Conservation (phyloP, 1,140 invertebrate species). For the Leptonema lineaticorne region DNA sequence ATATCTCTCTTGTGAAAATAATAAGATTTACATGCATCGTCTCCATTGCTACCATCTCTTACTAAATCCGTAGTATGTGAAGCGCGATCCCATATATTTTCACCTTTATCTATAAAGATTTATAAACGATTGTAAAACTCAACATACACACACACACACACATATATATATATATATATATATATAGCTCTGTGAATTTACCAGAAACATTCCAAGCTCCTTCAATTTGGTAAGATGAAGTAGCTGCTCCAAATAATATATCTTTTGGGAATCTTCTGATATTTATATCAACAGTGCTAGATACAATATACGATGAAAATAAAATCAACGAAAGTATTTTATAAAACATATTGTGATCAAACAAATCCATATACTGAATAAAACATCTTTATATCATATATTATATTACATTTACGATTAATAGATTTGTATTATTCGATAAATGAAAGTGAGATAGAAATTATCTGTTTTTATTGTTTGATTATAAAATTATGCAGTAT, state of each 20-base stretch:
- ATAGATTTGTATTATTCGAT: no score
- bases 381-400: no score
- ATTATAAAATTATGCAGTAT: no score
- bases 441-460: no score
- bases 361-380: no score
- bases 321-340: background rate
- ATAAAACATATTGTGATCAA: no score
- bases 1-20: constrained; percentile 57
- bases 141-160: no score
- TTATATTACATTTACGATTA: no score
- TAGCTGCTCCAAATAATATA: constrained; percentile 58
- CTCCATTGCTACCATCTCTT: constrained; percentile 52
- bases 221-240: constrained; percentile 61
- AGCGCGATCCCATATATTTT: constrained; percentile 58
- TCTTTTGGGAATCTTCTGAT: constrained; percentile 51
- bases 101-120: constrained; percentile 51
- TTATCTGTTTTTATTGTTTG: no score
- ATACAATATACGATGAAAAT: no score
- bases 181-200: constrained; percentile 43
- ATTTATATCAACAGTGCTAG: no score
- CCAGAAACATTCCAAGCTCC: constrained; percentile 60
- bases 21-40: constrained; percentile 66
- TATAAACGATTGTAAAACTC: background rate
- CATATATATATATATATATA: background rate
- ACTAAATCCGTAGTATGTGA: constrained; percentile 51